Evolutionary conservation across 2,113 vertebrate species (phyloP), one percentile per base, ranked within the genome.

Genomic region (Sinosuthora webbiana): DNA sequence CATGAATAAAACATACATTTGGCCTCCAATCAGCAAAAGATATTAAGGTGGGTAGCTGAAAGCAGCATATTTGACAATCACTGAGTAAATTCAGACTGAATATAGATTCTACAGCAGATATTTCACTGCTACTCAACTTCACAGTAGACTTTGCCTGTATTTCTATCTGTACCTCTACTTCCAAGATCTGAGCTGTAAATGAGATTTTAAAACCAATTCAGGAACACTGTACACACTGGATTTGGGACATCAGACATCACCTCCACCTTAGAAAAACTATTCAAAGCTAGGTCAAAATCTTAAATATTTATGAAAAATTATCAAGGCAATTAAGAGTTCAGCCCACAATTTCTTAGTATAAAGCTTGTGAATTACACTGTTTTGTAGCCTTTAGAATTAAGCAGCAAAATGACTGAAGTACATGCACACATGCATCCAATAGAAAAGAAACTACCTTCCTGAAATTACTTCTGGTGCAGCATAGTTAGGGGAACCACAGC

Each of bases 391-490:
- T 93, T 69, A 93, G 24, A 78, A 92, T 53, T 22, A 81, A 90
- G 76, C 47, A 94, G 81, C 45, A 94, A 89, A 41, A 59, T 68
- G 11, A 92, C 77, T 80, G 21, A 93, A 90, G 39, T 74, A 95
- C 74, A 86, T 65, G 86, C 74, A 95, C 44, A 87, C 20, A 75
- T 68, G 55, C 59, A 95, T 79, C 41, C 82, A 84, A 92, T 31
- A 95, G 13, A 95, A 97, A 91, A 95, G 33, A 96, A 90, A 97
- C 65, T 98, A 99, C 99, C 99, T 99, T 98, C 99, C 99, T 85
- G 99, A 99, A 97, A 99, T 99, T 91, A 99, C 99, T 98, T 99
- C 99, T 79, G 99, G 99, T 85, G 99, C 99, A 96, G 99, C 99
- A 84, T 99, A 99, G 97, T 99, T 99, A 90, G 99, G 99, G 92